Evolutionary conservation across 2,888 invertebrate genomes (phyloP), one percentile per base, ranked within the genome.

Genomic region (Acleris laterana): DNA sequence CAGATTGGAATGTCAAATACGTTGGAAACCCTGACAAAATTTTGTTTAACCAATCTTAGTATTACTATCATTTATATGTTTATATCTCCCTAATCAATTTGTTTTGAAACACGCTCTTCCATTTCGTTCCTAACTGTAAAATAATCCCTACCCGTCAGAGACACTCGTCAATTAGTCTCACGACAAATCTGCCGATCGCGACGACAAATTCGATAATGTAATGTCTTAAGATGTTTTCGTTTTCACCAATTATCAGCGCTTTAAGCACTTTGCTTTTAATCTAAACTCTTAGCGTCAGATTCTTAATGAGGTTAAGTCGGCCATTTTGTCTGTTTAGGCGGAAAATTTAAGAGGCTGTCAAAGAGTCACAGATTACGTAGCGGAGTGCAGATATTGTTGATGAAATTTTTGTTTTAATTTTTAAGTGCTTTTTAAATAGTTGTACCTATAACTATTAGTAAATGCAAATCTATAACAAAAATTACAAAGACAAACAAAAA

Each of bases 171-270:
- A 62, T 62, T 62, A 62, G 62, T 75, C 80, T 80, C 11, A 76
- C 79, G 79, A 77, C 71, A 73, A 59, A 59, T 59, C 49, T 49
- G 19, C 32, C 22, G 44, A 59, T 68, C 38, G 11, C 66, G 77
- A 80, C 77, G 81, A 78, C 81, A 86, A 84, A 85, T 84, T 82
- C 77, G 76, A 80, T 85, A 79, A 84, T 75, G 71, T 70, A 57
- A 44, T 71, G 68, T 38, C 13, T 87, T 86, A 87, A 83, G 83
- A 82, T 82, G 81, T 84, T 88, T 85, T 80, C 80, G 76, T 84
- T 88, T 85, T 80, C 80, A 75, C 78, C 80, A 84, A 84, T 83
- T 83, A 83, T 73, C 76, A 75, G 74, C 75, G 75, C 74, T 75
- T 68, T 74, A 68, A 75, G 79, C 78, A 78, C 83, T 83, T 80